Evolutionary conservation across 1,140 invertebrate species (phyloP).

Genomic region (Aphaenogaster rudis): DNA sequence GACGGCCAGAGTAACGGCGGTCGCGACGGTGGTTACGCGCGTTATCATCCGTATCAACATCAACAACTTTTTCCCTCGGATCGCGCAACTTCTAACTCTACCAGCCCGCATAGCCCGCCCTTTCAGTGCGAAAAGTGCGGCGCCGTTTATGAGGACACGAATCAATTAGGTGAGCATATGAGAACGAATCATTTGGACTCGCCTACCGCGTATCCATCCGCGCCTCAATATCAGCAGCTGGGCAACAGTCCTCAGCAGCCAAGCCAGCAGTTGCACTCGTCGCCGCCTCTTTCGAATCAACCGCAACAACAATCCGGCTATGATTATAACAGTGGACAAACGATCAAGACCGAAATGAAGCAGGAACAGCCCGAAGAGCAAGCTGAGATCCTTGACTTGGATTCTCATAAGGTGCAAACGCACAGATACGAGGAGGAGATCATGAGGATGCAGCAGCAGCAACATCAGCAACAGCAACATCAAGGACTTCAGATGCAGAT

Average conservation of each 20-base stretch:
- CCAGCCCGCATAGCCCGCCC: slow-evolving; percentile 89
- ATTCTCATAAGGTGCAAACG: slow-evolving; percentile 93
- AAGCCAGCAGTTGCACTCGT: slow-evolving; percentile 74
- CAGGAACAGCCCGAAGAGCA: slow-evolving; percentile 89
- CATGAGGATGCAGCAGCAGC: slow-evolving; percentile 78
- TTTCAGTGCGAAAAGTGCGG: slow-evolving; percentile 94
- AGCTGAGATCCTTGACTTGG: slow-evolving; percentile 94
- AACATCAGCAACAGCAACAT: slow-evolving; percentile 77
- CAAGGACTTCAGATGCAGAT: slow-evolving; percentile 78
- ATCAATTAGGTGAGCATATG: slow-evolving; percentile 91
- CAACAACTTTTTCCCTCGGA: slow-evolving; percentile 87
- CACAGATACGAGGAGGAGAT: slow-evolving; percentile 82
- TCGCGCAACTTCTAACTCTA: slow-evolving; percentile 88
- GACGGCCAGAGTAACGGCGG: slow-evolving; percentile 69
- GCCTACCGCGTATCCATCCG: slow-evolving; percentile 82
- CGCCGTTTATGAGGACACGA: slow-evolving; percentile 91
- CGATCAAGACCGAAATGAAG: slow-evolving; percentile 84
- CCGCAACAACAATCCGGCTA: slow-evolving; percentile 83
- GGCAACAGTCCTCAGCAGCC: slow-evolving; percentile 76
- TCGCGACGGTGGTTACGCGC: slow-evolving; percentile 45
- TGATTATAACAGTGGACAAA: slow-evolving; percentile 80
- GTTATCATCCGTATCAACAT: slow-evolving; percentile 85
- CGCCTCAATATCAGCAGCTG: slow-evolving; percentile 80
- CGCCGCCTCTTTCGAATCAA: slow-evolving; percentile 79
- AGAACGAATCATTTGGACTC: slow-evolving; percentile 90